A percentile compares a stretch with the other conserved stretches of the same genome.
These are phyloP conservation scores for Phenganax stokvisi DNA, from an alignment of 92 coral and sea anemone genomes.

Conservation along the genomic window DNA sequence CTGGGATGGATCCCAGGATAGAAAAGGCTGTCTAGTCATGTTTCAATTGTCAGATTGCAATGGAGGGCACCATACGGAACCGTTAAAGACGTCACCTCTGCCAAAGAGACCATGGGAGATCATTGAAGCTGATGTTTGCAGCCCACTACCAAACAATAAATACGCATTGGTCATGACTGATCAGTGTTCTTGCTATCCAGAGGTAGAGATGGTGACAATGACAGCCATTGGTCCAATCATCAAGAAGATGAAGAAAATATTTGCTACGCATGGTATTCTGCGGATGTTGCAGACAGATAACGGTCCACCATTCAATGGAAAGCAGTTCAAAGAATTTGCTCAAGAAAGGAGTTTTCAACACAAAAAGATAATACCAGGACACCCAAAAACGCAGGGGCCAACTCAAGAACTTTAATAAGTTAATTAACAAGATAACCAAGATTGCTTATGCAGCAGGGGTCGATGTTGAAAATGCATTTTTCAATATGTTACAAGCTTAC, in stretches of 20 bases:
- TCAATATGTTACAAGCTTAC: too few relatives aligned
- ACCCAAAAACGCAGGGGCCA: too few relatives aligned
- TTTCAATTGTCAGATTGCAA: conserved; percentile 49
- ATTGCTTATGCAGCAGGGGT: too few relatives aligned
- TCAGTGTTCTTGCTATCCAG: conserved; percentile 10
- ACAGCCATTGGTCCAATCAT: conserved; percentile 37
- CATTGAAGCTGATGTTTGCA: too few relatives aligned
- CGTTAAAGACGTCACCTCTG: background rate
- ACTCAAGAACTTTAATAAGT: too few relatives aligned
- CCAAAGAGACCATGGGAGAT: background rate
- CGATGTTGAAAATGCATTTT: too few relatives aligned
- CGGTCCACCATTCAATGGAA: conserved; percentile 7
- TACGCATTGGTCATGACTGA: too few relatives aligned
- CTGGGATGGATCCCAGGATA: conserved; percentile 45
- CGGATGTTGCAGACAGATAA: conserved; percentile 46
- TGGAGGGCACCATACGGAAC: background rate
- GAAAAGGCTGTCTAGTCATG: conserved; percentile 39
- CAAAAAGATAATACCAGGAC: too few relatives aligned
- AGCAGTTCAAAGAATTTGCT: too few relatives aligned
- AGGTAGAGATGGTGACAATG: conserved; percentile 45
- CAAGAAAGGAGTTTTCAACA: too few relatives aligned
- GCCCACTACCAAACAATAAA: too few relatives aligned
- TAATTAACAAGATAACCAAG: too few relatives aligned
- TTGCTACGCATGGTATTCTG: conserved; percentile 43
- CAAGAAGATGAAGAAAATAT: conserved; percentile 44